phyloP scores from a whole-genome alignment of 1,140 invertebrate species.

The Eurosta solidaginis region DNA sequence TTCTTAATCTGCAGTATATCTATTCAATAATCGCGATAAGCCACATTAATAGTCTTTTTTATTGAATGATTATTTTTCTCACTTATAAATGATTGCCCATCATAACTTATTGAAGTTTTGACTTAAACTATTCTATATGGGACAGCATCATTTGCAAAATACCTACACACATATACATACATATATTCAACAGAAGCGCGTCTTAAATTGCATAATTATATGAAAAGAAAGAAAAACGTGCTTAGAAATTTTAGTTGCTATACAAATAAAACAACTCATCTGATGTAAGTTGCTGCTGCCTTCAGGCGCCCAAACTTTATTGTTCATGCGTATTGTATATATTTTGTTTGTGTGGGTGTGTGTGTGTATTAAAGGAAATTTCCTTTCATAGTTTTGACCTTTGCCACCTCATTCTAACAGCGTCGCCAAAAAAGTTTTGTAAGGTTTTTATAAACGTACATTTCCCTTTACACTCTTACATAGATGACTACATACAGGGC shows the following conservation, averaged over 20 bases:
- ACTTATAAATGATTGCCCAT: background rate
- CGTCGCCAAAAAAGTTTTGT: no score
- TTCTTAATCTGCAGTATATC: no score
- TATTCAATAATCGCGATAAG: no score
- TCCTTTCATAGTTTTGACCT: no score
- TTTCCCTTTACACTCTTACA: no score
- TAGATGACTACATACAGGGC: no score
- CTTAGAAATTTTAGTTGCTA: background rate
- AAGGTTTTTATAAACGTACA: no score
- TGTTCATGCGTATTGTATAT: background rate
- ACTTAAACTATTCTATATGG: background rate
- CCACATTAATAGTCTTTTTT: no score
- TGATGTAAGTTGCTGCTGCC: background rate
- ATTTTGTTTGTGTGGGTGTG: background rate
- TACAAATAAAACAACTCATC: background rate
- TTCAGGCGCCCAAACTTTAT: background rate
- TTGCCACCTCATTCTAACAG: no score
- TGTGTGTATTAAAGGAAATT: no score
- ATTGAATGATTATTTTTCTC: background rate
- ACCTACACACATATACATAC: no score
- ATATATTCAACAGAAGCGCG: background rate
- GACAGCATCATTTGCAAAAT: background rate
- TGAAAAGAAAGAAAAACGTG: background rate
- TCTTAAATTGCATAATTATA: background rate
- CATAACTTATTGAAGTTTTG: slow-evolving; percentile 2